Percentiles rank a stretch among this genome's conserved stretches.
These are phyloP conservation scores for Liodrosophila aerea DNA, from an alignment of 2,888 invertebrate species.

Conservation along the genomic window DNA sequence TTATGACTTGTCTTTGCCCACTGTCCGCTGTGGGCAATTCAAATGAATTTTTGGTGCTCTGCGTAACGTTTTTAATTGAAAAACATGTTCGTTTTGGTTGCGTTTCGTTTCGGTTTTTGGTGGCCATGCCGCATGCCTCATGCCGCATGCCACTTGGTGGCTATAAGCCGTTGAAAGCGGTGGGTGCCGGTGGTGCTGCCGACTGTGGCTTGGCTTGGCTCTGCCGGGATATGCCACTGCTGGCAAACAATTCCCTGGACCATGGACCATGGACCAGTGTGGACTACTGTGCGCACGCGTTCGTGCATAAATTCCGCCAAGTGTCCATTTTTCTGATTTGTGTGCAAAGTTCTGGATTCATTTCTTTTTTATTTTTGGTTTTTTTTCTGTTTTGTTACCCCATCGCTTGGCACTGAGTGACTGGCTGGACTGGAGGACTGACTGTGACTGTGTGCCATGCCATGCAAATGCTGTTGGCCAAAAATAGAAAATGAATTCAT, in stretches of 20 bases:
- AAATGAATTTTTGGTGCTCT: conserved; percentile 69
- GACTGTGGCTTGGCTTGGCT: conserved; percentile 35
- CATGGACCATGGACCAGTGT: too few relatives aligned
- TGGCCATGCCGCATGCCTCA: too few relatives aligned
- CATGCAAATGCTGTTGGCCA: conserved; percentile 62
- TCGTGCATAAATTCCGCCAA: conserved; percentile 77
- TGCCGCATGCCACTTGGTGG: conserved; percentile 41
- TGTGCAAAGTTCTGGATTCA: conserved; percentile 64
- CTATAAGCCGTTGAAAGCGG: conserved; percentile 29
- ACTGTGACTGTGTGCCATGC: conserved; percentile 36
- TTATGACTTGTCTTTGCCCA: conserved; percentile 64
- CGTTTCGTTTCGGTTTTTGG: conserved; percentile 35
- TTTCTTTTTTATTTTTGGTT: conserved; percentile 37
- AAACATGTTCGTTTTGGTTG: conserved; percentile 71
- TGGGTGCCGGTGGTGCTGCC: not conserved
- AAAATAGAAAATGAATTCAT: conserved; percentile 75
- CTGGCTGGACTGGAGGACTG: conserved; percentile 37
- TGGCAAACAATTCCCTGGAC: conserved; percentile 66
- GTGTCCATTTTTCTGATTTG: conserved; percentile 77
- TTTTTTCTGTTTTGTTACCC: conserved; percentile 32
- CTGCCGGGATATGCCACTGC: conserved; percentile 20
- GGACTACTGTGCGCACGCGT: conserved; percentile 72
- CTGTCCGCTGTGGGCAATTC: conserved; percentile 48
- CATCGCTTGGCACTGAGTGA: conserved; percentile 32
- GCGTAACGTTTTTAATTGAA: conserved; percentile 70